Base-by-base conservation (phyloP, 2,888 invertebrate genomes). In the Parochlus steinenii region DNA sequence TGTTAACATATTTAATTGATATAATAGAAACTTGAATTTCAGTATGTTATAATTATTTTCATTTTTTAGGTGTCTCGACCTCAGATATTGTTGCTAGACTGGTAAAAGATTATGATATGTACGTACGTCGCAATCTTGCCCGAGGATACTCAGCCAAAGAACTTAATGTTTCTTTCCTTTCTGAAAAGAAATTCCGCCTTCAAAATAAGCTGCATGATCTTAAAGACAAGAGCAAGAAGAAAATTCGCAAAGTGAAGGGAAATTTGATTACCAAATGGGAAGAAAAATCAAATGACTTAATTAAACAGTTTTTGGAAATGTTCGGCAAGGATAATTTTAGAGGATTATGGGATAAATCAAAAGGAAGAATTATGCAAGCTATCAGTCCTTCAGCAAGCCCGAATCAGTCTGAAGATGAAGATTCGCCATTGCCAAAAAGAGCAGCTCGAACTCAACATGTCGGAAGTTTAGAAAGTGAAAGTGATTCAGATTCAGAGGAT, bases 101-200 rank as follows among this genome's bases (percentile, higher is more conserved):
- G 55, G 93, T 98, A 18, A 76, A 85, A 50, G 95, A 98, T 63
- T 98, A 98, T 61, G 97, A 98, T 61, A 74, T 92, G 43, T 98
- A 97, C 61, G 90, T 97, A 36, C 69, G 97, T 44, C 71, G 98
- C 45, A 98, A 98, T 62, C 69, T 98, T 43, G 87, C 89, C 20
- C 71, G 97, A 33, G 98, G 98, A 1, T 97, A 97, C 62, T 86
- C 90, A 31, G 90, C 93, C 41, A 95, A 95, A 63, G 95, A 98
- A 52, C 71, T 98, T 36, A 97, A 97, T 59, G 92, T 98, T 28
- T 87, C 92, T 42, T 97, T 86, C 62, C 72, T 97, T 46, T 92
- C 83, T 56, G 97, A 93, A 60, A 95, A 95, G 63, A 87, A 86
- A 55, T 86, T 93, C 55, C 74, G 83, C 33, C 65, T 97, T 36